Percentiles rank a stretch among this genome's conserved stretches.
phyloP scores from a whole-genome alignment of 1,140 invertebrate genomes.

The Drosophila jambulina region DNA sequence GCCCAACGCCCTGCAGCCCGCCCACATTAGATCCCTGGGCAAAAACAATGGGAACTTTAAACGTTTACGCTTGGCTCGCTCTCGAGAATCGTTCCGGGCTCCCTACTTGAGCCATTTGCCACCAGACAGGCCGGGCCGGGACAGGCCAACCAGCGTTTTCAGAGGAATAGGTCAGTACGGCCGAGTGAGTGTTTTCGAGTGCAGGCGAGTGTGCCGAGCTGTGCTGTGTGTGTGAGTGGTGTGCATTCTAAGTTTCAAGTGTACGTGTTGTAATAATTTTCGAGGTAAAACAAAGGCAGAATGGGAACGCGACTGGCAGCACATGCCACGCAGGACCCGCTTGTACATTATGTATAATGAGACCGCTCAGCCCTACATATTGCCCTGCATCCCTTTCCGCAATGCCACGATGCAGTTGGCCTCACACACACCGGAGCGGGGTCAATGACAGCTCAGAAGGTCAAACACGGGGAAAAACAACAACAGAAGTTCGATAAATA shows the following conservation, averaged over 20 bases:
- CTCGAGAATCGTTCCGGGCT: slow-evolving; percentile 55
- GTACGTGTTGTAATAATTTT: slow-evolving; percentile 52
- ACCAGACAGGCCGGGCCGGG: slow-evolving; percentile 50
- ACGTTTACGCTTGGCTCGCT: slow-evolving; percentile 58
- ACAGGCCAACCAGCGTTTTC: slow-evolving; percentile 63
- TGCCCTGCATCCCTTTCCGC: slow-evolving; percentile 14
- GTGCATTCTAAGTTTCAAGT: slow-evolving; percentile 71
- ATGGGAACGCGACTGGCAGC: slow-evolving; percentile 31
- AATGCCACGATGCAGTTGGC: slow-evolving; percentile 54
- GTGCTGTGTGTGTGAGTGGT: slow-evolving; percentile 18
- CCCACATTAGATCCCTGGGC: slow-evolving; percentile 21
- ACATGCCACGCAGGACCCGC: slow-evolving; percentile 34
- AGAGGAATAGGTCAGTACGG: slow-evolving; percentile 84
- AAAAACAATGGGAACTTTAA: slow-evolving; percentile 50
- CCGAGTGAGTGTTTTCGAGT: slow-evolving; percentile 57
- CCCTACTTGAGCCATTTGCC: slow-evolving; percentile 47
- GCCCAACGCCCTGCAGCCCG: slow-evolving; percentile 9
- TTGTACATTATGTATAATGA: slow-evolving; percentile 57
- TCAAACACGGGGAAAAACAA: slow-evolving; percentile 46
- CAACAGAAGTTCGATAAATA: slow-evolving; percentile 17
- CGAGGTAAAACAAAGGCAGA: slow-evolving; percentile 50
- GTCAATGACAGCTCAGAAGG: slow-evolving; percentile 84
- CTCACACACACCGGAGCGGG: slow-evolving; percentile 44
- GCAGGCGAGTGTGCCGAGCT: slow-evolving; percentile 28
- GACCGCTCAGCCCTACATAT: slow-evolving; percentile 20